Conservation (phyloP, 2,797 vertebrate species). For the Tympanoctomys barrerae region DNA sequence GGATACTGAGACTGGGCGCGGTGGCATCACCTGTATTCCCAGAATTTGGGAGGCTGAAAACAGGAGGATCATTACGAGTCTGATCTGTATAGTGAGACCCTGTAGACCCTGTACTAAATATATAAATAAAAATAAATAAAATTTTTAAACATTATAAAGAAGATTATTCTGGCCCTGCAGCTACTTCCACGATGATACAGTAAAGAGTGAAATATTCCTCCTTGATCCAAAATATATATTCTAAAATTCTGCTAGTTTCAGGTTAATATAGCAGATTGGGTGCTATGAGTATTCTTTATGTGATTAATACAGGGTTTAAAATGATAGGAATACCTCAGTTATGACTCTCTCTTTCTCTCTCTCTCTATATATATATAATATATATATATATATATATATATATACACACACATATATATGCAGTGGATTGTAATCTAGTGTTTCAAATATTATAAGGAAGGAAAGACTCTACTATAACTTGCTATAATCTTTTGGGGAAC, state of each 20-base stretch:
- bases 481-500: not conserved
- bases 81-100: no score
- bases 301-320: not conserved
- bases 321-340: not conserved
- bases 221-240: not conserved
- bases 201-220: not conserved
- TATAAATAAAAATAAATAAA: no score
- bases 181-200: not conserved
- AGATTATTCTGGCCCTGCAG: not conserved
- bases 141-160: no score
- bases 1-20: no score
- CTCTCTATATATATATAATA: no score
- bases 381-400: not conserved
- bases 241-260: constrained; percentile 9
- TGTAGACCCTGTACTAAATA: no score
- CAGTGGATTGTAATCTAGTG: not conserved
- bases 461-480: not conserved
- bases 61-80: no score
- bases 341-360: not conserved
- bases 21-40: no score
- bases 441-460: not conserved
- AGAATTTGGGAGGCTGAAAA: no score
- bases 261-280: not conserved
- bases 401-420: not conserved
- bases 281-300: not conserved